phyloP scores from a whole-genome alignment of 2,797 vertebrate species.

The Falco columbarius region DNA sequence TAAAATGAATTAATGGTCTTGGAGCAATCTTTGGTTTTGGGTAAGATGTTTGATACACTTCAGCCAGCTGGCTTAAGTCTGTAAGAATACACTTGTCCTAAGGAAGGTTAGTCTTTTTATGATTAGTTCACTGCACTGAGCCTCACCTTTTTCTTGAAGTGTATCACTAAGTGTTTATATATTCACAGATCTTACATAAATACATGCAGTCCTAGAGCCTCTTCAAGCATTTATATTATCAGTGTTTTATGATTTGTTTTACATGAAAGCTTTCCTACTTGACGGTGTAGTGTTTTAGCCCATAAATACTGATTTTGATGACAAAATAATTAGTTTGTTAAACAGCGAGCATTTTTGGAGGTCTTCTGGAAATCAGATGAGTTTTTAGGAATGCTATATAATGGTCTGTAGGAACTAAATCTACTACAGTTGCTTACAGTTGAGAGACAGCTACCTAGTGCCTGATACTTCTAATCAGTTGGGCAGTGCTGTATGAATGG shows the following conservation, averaged over 20 bases:
- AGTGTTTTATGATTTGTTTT: conserved; percentile 36
- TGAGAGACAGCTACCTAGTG: neutral
- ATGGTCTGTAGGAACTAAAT: neutral
- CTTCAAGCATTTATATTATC: conserved; percentile 23
- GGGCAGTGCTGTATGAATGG: neutral
- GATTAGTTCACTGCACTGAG: neutral
- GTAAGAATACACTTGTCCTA: neutral
- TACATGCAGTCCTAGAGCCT: neutral
- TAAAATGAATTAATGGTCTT: neutral
- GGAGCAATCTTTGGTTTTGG: neutral
- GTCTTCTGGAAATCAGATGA: neutral
- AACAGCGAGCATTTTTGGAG: neutral
- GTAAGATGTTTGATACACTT: neutral
- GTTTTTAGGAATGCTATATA: neutral
- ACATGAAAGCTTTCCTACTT: neutral
- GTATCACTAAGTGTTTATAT: neutral
- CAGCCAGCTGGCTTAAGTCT: neutral
- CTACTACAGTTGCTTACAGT: neutral
- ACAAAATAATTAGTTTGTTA: conserved; percentile 10
- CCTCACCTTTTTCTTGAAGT: neutral
- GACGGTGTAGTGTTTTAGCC: neutral
- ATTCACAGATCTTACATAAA: neutral
- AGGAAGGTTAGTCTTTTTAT: neutral
- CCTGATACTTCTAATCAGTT: neutral
- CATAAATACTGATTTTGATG: neutral